Percentiles rank a stretch among this genome's conserved stretches.
Evolutionary conservation across 2,888 invertebrate genomes (phyloP).

Genomic region (Xanthostigma xanthostigma): DNA sequence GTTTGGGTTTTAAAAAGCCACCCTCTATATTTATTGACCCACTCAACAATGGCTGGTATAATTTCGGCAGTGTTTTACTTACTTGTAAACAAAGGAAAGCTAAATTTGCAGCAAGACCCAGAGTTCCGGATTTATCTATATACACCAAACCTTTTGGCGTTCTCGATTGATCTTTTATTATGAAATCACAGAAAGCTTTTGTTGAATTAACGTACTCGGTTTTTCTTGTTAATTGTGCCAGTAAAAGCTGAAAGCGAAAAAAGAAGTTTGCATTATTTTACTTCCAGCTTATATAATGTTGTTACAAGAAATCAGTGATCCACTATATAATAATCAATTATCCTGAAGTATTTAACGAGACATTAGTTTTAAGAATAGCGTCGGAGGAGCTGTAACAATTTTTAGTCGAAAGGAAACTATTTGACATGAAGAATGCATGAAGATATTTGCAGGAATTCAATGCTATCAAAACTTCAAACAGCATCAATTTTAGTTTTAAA

Average conservation of each 20-base stretch:
- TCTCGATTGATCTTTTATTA: slow-evolving; percentile 28
- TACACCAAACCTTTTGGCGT: slow-evolving; percentile 37
- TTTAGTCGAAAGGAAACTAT: too few species aligned
- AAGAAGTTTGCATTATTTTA: neutral
- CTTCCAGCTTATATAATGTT: too few species aligned
- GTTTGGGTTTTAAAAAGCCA: too few species aligned
- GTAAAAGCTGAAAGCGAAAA: slow-evolving; percentile 24
- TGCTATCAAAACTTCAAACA: too few species aligned
- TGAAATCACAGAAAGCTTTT: slow-evolving; percentile 33
- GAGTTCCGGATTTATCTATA: slow-evolving; percentile 36
- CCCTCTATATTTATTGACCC: too few species aligned
- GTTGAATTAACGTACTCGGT: slow-evolving; percentile 28
- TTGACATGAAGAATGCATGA: too few species aligned
- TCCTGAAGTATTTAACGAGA: too few species aligned
- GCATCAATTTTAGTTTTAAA: neutral
- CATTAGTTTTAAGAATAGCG: too few species aligned
- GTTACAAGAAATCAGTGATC: too few species aligned
- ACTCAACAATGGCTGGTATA: too few species aligned
- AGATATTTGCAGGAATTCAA: too few species aligned
- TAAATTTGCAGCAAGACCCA: slow-evolving; percentile 37
- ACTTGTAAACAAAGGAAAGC: slow-evolving; percentile 38
- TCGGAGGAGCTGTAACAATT: too few species aligned
- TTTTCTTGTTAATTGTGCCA: slow-evolving; percentile 31
- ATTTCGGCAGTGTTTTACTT: slow-evolving; percentile 6
- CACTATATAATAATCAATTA: neutral